These are phyloP conservation scores for Oegoconia quadripuncta DNA, from an alignment of 2,888 invertebrate genomes.

Conservation along the genomic window DNA sequence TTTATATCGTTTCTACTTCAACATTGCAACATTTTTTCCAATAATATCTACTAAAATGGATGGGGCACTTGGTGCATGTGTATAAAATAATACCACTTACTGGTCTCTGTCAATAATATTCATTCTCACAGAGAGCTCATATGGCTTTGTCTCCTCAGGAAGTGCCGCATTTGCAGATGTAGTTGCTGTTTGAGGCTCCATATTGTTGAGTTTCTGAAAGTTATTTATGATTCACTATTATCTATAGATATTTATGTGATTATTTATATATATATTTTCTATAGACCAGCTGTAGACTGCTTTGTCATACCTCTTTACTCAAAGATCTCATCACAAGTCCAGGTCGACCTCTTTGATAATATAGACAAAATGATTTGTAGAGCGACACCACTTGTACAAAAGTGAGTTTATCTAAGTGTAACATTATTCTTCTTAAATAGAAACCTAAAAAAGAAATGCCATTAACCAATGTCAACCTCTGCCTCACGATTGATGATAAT, in stretches of 20 bases:
- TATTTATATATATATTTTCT: no score
- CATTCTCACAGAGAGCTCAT: constrained; percentile 61
- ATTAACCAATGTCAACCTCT: no score
- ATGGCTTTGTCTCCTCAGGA: constrained; percentile 55
- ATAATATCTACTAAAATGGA: no score
- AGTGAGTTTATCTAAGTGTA: constrained; percentile 89
- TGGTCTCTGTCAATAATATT: constrained; percentile 65
- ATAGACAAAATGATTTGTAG: constrained; percentile 84
- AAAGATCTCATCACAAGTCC: constrained; percentile 69
- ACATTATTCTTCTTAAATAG: constrained; percentile 88
- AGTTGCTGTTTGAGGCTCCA: constrained; percentile 44
- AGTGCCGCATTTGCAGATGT: constrained; percentile 40
- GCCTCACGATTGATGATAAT: no score
- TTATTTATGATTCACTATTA: not conserved
- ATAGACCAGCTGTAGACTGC: no score
- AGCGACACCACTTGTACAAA: constrained; percentile 90
- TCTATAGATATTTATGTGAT: not conserved
- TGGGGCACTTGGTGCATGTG: no score
- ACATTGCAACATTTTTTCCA: no score
- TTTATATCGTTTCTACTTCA: no score
- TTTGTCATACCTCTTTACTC: constrained; percentile 68
- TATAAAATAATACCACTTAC: no score
- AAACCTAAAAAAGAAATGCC: constrained; percentile 86
- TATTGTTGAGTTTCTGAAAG: constrained; percentile 66
- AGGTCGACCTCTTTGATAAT: constrained; percentile 80